Percentiles rank a stretch among this genome's conserved stretches.
phyloP scores from a whole-genome alignment of 2,888 invertebrate genomes.

The Empis livida region DNA sequence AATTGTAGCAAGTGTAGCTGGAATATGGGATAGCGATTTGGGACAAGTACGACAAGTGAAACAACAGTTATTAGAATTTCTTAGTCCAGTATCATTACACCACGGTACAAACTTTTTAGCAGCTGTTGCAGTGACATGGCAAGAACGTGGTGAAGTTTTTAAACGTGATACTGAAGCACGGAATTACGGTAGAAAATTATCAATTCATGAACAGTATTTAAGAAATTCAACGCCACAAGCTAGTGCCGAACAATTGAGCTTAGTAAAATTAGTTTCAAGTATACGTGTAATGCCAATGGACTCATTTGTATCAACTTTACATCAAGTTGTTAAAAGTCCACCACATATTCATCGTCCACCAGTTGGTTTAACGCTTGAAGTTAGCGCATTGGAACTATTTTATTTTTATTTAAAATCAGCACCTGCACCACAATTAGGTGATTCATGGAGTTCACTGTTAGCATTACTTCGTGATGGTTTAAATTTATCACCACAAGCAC shows the following conservation, averaged over 20 bases:
- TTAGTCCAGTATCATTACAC: constrained; percentile 72
- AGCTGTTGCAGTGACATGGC: constrained; percentile 77
- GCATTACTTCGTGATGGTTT: constrained; percentile 63
- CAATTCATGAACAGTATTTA: constrained; percentile 26
- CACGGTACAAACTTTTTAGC: constrained; percentile 70
- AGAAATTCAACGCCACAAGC: constrained; percentile 40
- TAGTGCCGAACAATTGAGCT: constrained; percentile 53
- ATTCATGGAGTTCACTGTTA: constrained; percentile 65
- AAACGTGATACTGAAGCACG: constrained; percentile 36
- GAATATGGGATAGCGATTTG: constrained; percentile 66
- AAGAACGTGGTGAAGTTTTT: constrained; percentile 46
- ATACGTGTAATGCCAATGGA: constrained; percentile 76
- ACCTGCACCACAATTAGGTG: constrained; percentile 53
- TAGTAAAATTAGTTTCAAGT: constrained; percentile 66
- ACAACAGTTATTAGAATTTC: constrained; percentile 64
- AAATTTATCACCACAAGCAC: constrained; percentile 58
- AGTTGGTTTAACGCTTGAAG: constrained; percentile 55
- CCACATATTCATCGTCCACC: constrained; percentile 43
- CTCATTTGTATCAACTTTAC: constrained; percentile 66
- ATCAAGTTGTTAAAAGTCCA: constrained; percentile 68
- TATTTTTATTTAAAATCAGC: constrained; percentile 59
- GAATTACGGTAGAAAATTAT: constrained; percentile 15
- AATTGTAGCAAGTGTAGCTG: constrained; percentile 64
- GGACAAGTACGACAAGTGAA: constrained; percentile 43
- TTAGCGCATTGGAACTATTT: constrained; percentile 69